A percentile compares a stretch with the other conserved stretches of the same genome.
Evolutionary conservation across 2,888 invertebrate genomes (phyloP).

Genomic region (Philhelius pedissequus): DNA sequence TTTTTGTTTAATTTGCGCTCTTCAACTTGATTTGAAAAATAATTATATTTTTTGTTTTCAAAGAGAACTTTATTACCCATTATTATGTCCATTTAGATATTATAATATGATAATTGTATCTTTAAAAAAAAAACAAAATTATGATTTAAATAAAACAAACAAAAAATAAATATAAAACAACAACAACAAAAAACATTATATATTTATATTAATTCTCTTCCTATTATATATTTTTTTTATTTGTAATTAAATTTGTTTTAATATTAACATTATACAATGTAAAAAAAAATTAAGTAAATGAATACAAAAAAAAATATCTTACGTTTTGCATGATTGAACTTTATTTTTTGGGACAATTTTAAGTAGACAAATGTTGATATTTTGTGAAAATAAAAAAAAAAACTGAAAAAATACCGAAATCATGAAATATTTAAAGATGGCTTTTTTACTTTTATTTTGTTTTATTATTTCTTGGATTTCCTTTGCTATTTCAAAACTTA

Average conservation of each 20-base stretch:
- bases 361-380: constrained; percentile 68
- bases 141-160: constrained; percentile 26
- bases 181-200: constrained; percentile 52
- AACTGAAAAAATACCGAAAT: constrained; percentile 50
- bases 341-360: constrained; percentile 68
- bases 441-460: constrained; percentile 28
- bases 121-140: constrained; percentile 32
- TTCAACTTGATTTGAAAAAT: constrained; percentile 35
- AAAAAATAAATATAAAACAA: constrained; percentile 9
- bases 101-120: constrained; percentile 25
- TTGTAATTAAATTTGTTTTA: constrained; percentile 67
- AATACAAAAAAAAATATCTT: constrained; percentile 33
- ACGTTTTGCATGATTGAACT: constrained; percentile 60
- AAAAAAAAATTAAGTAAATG: constrained; percentile 40
- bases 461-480: background rate
- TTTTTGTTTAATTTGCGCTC: constrained; percentile 38
- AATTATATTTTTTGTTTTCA: constrained; percentile 3
- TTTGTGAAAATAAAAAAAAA: constrained; percentile 62
- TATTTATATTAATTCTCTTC: constrained; percentile 61
- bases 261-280: constrained; percentile 58
- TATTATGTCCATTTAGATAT: constrained; percentile 50
- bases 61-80: constrained; percentile 8
- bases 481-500: no score
- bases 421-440: constrained; percentile 42
- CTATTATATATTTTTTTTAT: constrained; percentile 45